A percentile compares a stretch with the other conserved stretches of the same genome.
Evolutionary conservation across 2,888 invertebrate species (phyloP).

Genomic region (Hydriomena furcata): DNA sequence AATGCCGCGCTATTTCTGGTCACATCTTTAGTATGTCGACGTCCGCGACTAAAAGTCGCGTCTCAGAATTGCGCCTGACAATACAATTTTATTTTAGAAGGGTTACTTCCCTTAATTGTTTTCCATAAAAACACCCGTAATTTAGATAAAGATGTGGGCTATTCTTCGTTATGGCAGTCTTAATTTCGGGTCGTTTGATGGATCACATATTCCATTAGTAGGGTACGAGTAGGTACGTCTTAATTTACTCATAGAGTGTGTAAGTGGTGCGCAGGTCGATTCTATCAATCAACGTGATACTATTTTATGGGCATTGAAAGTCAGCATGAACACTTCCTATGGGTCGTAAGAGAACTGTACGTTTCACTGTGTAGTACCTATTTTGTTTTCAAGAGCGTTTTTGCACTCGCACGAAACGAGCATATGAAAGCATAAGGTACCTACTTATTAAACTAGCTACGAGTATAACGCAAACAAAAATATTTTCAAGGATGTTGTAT

Average conservation of each 20-base stretch:
- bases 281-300: slow-evolving; percentile 63
- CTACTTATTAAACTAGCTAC: too few relatives aligned
- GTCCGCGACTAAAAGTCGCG: slow-evolving; percentile 8
- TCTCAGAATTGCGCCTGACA: background rate
- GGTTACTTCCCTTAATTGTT: slow-evolving; percentile 52
- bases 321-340: slow-evolving; percentile 9
- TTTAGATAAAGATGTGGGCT: slow-evolving; percentile 58
- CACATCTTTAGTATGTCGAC: too few relatives aligned
- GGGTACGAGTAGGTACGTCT: slow-evolving; percentile 52
- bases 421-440: too few relatives aligned
- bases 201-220: slow-evolving; percentile 72
- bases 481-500: too few relatives aligned
- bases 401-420: too few relatives aligned
- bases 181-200: slow-evolving; percentile 68
- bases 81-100: slow-evolving; percentile 27
- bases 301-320: background rate
- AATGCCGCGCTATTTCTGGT: too few relatives aligned
- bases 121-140: slow-evolving; percentile 59
- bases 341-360: too few relatives aligned
- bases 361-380: too few relatives aligned
- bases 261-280: slow-evolving; percentile 65
- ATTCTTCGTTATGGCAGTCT: slow-evolving; percentile 48
- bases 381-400: too few relatives aligned
- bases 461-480: too few relatives aligned
- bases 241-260: slow-evolving; percentile 64